Conservation (phyloP, 1,140 invertebrate species). For the Drosophila nasuta region DNA sequence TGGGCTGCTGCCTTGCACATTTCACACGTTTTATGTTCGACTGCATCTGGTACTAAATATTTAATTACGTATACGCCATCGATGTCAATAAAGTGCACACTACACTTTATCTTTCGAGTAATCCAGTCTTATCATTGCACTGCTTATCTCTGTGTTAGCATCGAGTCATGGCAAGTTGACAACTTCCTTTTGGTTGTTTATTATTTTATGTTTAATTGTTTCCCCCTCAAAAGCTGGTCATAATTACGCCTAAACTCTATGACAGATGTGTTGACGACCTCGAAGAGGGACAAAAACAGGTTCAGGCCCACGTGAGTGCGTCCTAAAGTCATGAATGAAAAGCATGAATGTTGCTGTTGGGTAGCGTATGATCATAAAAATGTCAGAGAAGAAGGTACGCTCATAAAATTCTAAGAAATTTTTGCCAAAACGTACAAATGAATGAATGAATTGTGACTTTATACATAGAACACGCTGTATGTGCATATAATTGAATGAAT, state of each 20-base stretch:
- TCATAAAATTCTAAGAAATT: conserved; percentile 33
- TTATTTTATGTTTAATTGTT: conserved; percentile 52
- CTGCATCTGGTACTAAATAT: conserved; percentile 50
- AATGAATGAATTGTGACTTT: conserved; percentile 20
- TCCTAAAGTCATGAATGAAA: conserved; percentile 65
- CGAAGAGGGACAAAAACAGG: conserved; percentile 45
- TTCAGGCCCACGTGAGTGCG: conserved; percentile 26
- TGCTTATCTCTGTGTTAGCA: conserved; percentile 29
- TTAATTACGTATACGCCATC: conserved; percentile 59
- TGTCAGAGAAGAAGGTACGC: conserved; percentile 45
- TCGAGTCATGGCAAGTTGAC: conserved; percentile 55
- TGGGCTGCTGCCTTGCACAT: conserved; percentile 53
- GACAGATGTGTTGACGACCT: conserved; percentile 38
- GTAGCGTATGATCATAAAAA: conserved; percentile 42
- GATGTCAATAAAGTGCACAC: neutral
- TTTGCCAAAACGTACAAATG: conserved; percentile 20
- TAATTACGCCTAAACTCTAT: conserved; percentile 44
- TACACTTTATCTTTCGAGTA: conserved; percentile 41
- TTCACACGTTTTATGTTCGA: conserved; percentile 62
- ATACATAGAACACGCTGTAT: neutral
- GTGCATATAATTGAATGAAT: conserved; percentile 42
- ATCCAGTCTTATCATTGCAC: conserved; percentile 49
- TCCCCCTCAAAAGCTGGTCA: conserved; percentile 36
- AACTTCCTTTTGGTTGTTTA: conserved; percentile 64
- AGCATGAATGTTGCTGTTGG: conserved; percentile 21